Evolutionary conservation across 2,888 invertebrate species (phyloP).

Genomic region (Pachliopta kotzebuea): DNA sequence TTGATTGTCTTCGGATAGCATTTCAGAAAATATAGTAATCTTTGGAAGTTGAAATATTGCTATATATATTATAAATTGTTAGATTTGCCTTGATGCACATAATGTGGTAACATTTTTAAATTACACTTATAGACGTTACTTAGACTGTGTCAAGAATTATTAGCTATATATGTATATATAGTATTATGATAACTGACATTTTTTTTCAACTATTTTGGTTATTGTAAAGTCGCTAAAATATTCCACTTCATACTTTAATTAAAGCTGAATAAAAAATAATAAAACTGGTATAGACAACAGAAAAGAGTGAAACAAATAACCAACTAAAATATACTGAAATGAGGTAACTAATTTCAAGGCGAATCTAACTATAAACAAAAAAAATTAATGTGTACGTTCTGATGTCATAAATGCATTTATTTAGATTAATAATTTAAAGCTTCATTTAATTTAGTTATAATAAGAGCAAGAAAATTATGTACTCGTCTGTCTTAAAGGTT

Average conservation of each 20-base stretch:
- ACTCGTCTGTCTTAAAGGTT: too few species aligned
- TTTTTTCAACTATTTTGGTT: too few species aligned
- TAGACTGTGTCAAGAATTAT: too few species aligned
- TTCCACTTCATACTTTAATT: too few species aligned
- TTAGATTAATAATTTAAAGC: not conserved
- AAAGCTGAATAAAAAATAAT: too few species aligned
- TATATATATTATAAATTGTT: not conserved
- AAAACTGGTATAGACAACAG: too few species aligned
- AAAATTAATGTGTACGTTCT: not conserved
- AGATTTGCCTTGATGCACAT: not conserved
- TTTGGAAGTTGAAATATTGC: not conserved
- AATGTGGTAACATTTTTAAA: not conserved
- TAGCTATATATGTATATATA: too few species aligned
- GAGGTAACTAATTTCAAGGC: not conserved
- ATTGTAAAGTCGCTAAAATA: too few species aligned
- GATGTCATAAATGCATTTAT: constrained; percentile 12
- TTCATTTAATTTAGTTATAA: constrained; percentile 9
- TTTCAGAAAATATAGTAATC: not conserved
- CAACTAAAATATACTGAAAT: too few species aligned
- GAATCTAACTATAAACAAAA: not conserved
- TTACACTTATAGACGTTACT: not conserved
- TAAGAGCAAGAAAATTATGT: not conserved
- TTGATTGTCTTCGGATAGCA: not conserved
- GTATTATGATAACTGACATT: too few species aligned
- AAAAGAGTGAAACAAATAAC: too few species aligned